Base-by-base conservation (phyloP, 2,888 invertebrate genomes). In the Drosophila parthenogenetica region DNA sequence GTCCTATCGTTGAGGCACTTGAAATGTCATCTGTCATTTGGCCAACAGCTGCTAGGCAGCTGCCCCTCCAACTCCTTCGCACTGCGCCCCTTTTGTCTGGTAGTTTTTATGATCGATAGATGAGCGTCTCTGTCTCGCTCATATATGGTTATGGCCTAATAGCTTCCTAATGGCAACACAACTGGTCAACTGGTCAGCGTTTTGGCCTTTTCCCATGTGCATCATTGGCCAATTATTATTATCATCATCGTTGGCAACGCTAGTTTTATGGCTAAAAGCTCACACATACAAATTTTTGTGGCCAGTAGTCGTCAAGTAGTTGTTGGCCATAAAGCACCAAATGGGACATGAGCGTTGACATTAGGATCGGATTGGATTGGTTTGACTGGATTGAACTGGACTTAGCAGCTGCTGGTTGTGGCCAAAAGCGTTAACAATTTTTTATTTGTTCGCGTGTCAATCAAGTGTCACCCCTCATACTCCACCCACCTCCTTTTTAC, bases 11-110 rank as follows among this genome's bases (percentile, higher is more conserved):
- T 58, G 64, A 50, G 61, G 54, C 81, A 77, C 88, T 82, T 61
- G 79, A 77, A 87, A 82, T 85, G 88, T 85, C 79, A 86, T 87
- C 82, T 74, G 83, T 83, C 83, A 88, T 87, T 67, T 69, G 87
- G 80, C 60, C 60, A 81, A 66, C 85, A 87, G 69, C 75, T 87
- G 71, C 49, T 45, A 29, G 50, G 46, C 46, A 48, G 8, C 11
- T 13, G 16, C 17, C 16, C 8, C 14, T 7, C 1, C 5, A 11
- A 29, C 45, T 42, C 40, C 19, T 17, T 7, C 13, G 14, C 22
- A 35, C 25, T 35, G 43, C 39, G 25, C 22, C n/a, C 8, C 48
- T 42, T 25, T 39, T 45, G 35, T 17, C 35, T 58, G 49, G n/a
- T n/a, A 42, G 50, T 68, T 69, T 73, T 72, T 75, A 81, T 73